These are phyloP conservation scores for Diorhabda elongata DNA, from an alignment of 1,140 invertebrate genomes.

Conservation along the genomic window DNA sequence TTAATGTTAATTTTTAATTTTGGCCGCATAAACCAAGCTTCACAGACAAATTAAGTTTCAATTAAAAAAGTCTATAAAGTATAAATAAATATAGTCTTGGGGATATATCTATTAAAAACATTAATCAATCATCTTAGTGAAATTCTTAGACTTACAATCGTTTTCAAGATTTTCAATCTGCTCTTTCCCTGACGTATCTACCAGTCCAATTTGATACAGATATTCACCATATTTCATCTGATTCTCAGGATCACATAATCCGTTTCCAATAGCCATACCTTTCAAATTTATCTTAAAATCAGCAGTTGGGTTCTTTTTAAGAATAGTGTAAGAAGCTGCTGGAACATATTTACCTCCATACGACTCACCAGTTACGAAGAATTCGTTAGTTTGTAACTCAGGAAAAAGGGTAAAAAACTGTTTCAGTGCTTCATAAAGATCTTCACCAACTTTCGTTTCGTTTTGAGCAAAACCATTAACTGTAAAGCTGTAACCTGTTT, in stretches of 20 bases:
- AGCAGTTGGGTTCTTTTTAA: slow-evolving; percentile 59
- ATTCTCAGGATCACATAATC: slow-evolving; percentile 72
- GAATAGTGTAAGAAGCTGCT: slow-evolving; percentile 68
- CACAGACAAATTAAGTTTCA: no score
- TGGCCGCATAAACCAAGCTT: no score
- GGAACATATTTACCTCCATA: slow-evolving; percentile 83
- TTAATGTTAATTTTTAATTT: no score
- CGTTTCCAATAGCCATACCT: slow-evolving; percentile 80
- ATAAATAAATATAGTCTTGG: no score
- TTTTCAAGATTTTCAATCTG: slow-evolving; percentile 56
- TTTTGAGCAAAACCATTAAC: slow-evolving; percentile 61
- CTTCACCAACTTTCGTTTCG: slow-evolving; percentile 60
- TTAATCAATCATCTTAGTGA: no score
- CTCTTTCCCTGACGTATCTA: slow-evolving; percentile 59
- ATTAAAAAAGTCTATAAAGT: no score
- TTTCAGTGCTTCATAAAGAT: slow-evolving; percentile 60
- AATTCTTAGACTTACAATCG: slow-evolving; percentile 40
- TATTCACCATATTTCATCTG: slow-evolving; percentile 68
- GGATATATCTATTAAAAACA: no score
- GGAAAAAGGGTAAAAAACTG: slow-evolving; percentile 73
- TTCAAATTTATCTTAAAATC: slow-evolving; percentile 62
- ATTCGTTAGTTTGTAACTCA: slow-evolving; percentile 59
- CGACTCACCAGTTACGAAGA: slow-evolving; percentile 79
- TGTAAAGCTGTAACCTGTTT: slow-evolving; percentile 73
- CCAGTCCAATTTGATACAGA: slow-evolving; percentile 69